phyloP scores from a whole-genome alignment of 1,140 invertebrate species.

The Oreohelix idahoensis region DNA sequence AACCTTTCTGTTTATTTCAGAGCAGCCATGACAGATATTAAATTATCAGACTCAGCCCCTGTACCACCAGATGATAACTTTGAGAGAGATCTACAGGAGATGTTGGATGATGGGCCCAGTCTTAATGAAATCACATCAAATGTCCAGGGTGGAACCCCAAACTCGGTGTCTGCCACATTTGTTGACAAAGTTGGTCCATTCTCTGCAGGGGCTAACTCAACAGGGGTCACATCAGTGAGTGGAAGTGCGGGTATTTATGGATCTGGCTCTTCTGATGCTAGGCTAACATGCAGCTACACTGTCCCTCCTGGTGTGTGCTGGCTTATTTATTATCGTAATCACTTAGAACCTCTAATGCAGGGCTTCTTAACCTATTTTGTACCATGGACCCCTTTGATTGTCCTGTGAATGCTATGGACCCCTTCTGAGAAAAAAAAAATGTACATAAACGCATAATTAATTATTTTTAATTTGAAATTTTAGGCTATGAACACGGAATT shows the following conservation, averaged over 20 bases:
- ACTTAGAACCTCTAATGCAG: no score
- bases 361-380: no score
- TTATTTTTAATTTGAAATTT: no score
- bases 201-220: constrained; percentile 42
- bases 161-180: constrained; percentile 62
- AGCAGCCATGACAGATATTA: constrained; percentile 20
- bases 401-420: no score
- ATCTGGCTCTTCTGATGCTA: constrained; percentile 42
- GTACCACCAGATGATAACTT: constrained; percentile 56
- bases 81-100: constrained; percentile 88
- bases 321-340: no score
- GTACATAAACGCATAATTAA: no score
- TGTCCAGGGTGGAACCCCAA: constrained; percentile 80
- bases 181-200: constrained; percentile 36
- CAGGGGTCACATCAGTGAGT: constrained; percentile 14
- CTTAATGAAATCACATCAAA: constrained; percentile 84
- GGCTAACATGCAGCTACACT: constrained; percentile 60
- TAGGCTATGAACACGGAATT: no score
- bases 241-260: constrained; percentile 46
- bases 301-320: constrained; percentile 60
- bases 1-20: no score
- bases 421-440: no score
- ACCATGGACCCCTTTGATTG: no score
- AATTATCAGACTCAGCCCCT: constrained; percentile 15
- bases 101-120: constrained; percentile 87